Base-by-base conservation (phyloP, 2,113 vertebrate species). In the Eulacestoma nigropectus region DNA sequence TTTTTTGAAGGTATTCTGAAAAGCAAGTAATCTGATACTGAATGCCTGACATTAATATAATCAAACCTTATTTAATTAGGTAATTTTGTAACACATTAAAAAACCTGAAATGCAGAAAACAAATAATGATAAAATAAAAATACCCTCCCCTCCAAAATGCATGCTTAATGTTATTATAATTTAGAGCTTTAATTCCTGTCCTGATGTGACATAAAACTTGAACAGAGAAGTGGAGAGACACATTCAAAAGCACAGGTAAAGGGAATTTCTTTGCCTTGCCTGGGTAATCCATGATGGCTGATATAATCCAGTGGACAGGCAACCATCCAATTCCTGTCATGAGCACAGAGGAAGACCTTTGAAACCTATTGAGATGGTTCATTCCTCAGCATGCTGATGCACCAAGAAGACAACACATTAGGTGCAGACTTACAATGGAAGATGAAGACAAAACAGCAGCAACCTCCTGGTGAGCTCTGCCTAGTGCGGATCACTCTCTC, bases 91-190 rank as follows among this genome's bases (percentile, higher is more conserved):
- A 60, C 35, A 76, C 2, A 20, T 53, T 6, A 60, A 64, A 69
- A 37, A 55, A 56, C 3, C 6, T 37, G 23, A 52, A 84, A 65
- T 30, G 20, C 4, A 39, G 13, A 20, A 37, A 63, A 22, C 2
- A 26, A 84, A 30, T 11, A 4, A 75, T 13, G 20, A 25, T 13
- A 49, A 83, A 16, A 39, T 30, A 39, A n/a, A 83, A 35, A 21
- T 13, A 17, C 8, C 2, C 4, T n/a, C 22, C 20, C 2, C 5
- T 21, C 4, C 33, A 74, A 60, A 32, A 16, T 11, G 3, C 13
- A 39, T 47, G 6, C 5, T 42, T 57, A 57, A 67, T 42, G 10
- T 80, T 27, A 63, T 1, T 52, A 25, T 33, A 50, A 81, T 55
- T 42, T 47, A 63, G 14, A 63, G 4, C 7, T 47, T 77, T 35